phyloP scores from a whole-genome alignment of 2,888 invertebrate genomes.

The Pristionchus fissidentatus region DNA sequence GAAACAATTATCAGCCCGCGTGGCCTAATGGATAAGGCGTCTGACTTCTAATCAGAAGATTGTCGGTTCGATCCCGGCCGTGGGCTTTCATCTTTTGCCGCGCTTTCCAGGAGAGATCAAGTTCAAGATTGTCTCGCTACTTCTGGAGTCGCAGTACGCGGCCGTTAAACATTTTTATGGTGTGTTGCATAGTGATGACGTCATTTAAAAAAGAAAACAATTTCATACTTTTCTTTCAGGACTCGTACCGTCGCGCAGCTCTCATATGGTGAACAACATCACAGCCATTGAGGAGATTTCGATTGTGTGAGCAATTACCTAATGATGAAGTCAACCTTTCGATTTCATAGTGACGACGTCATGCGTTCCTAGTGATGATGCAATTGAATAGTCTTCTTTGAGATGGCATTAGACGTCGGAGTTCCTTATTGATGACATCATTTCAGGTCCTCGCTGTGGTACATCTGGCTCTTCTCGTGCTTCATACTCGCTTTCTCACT shows the following conservation, averaged over 20 bases:
- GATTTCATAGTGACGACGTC: neutral
- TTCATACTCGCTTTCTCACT: constrained; percentile 27
- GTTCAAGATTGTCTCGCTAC: constrained; percentile 9
- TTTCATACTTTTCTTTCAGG: neutral
- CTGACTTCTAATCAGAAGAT: constrained; percentile 41
- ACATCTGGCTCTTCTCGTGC: constrained; percentile 26
- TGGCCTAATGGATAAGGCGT: constrained; percentile 43
- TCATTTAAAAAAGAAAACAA: neutral
- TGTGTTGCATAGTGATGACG: neutral
- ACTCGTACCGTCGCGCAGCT: neutral
- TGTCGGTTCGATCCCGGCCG: constrained; percentile 43
- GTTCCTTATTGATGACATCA: neutral
- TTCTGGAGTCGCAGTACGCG: neutral
- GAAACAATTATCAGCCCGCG: too few species aligned
- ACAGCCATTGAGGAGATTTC: constrained; percentile 11
- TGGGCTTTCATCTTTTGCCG: constrained; percentile 32
- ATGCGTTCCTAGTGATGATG: too few species aligned
- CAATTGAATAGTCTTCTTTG: too few species aligned
- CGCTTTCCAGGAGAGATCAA: constrained; percentile 1
- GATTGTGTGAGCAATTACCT: constrained; percentile 28
- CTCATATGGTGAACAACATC: neutral
- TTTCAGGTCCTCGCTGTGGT: neutral
- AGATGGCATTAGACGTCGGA: too few species aligned
- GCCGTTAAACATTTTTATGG: neutral
- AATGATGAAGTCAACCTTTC: too few species aligned